These are phyloP conservation scores for Metalampra italica DNA, from an alignment of 2,888 invertebrate species.

Conservation along the genomic window DNA sequence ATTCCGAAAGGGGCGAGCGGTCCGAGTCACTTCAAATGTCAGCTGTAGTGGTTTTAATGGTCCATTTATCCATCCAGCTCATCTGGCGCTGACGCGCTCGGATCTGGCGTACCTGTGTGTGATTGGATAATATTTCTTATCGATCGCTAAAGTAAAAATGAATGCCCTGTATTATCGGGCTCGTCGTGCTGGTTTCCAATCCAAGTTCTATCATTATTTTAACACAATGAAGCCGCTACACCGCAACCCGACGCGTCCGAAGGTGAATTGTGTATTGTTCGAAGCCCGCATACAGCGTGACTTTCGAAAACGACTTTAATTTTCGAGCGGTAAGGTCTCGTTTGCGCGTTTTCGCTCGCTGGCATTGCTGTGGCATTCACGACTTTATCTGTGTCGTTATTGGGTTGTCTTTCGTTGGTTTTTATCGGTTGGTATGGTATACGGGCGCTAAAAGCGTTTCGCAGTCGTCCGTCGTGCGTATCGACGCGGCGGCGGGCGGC, in stretches of 20 bases:
- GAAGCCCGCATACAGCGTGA: conserved; percentile 66
- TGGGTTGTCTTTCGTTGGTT: conserved; percentile 31
- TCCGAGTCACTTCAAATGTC: neutral
- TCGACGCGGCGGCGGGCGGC: conserved; percentile 34
- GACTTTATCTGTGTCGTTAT: conserved; percentile 22
- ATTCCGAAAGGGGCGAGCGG: neutral
- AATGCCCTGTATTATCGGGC: conserved; percentile 52
- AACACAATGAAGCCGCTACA: conserved; percentile 78
- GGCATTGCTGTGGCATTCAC: conserved; percentile 21
- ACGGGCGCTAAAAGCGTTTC: conserved; percentile 76
- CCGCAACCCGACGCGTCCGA: conserved; percentile 76
- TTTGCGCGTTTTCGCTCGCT: conserved; percentile 44
- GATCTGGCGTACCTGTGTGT: conserved; percentile 8
- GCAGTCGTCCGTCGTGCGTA: conserved; percentile 75
- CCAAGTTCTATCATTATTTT: conserved; percentile 68
- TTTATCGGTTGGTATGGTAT: conserved; percentile 32
- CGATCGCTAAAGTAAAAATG: conserved; percentile 40
- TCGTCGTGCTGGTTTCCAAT: conserved; percentile 61
- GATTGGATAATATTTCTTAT: conserved; percentile 31
- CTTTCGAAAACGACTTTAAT: conserved; percentile 72
- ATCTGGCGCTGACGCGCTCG: neutral
- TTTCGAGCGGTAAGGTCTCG: conserved; percentile 66
- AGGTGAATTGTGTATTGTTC: conserved; percentile 79
- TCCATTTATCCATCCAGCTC: conserved; percentile 1
- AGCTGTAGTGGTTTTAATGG: conserved; percentile 5